These are phyloP conservation scores for Picus viridis DNA, from an alignment of 2,797 vertebrate species.

Conservation along the genomic window DNA sequence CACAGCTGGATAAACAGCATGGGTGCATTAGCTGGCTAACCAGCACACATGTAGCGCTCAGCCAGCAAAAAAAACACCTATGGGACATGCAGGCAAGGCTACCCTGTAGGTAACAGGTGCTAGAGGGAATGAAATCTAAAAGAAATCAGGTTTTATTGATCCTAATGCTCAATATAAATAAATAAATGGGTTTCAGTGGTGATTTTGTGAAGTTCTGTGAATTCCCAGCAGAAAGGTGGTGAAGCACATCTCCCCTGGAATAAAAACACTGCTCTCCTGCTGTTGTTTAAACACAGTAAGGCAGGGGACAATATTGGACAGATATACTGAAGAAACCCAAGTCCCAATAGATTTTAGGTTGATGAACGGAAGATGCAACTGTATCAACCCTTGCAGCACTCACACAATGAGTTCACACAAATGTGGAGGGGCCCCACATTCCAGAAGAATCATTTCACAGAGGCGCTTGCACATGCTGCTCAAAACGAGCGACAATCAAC, in stretches of 20 bases:
- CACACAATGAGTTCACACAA: neutral
- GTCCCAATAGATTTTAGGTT: neutral
- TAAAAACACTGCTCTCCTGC: neutral
- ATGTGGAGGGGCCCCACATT: neutral
- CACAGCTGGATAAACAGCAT: slow-evolving; percentile 23
- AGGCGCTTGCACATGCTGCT: neutral
- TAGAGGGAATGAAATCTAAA: neutral
- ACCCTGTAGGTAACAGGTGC: neutral
- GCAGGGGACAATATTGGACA: neutral
- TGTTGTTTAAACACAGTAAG: neutral
- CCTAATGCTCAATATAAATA: neutral
- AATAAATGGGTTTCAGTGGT: neutral
- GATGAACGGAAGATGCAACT: neutral
- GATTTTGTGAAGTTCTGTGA: neutral
- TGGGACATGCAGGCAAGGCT: neutral
- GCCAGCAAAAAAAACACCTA: neutral
- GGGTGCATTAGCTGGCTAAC: neutral
- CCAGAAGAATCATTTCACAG: neutral
- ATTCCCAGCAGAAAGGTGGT: neutral
- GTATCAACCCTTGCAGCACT: neutral
- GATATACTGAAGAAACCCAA: neutral
- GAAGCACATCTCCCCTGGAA: neutral
- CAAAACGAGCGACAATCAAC: neutral
- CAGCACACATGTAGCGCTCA: neutral
- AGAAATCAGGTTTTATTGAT: neutral